Conservation (phyloP, 2,797 vertebrate species). For the Darevskia nairensis region DNA sequence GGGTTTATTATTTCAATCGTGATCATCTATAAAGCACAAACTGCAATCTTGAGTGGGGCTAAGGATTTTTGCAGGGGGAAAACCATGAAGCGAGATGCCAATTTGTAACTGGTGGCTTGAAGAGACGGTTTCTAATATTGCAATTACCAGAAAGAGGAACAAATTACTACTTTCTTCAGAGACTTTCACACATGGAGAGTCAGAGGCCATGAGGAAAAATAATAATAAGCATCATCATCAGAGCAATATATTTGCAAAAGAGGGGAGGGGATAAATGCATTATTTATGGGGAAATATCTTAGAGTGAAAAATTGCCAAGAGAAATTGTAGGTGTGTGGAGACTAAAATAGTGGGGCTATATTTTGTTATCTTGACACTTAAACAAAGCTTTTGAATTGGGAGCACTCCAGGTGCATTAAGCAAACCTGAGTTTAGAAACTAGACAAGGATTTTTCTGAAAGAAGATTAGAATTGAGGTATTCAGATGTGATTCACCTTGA, state of each 20-base stretch:
- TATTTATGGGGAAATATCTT: conserved; percentile 79
- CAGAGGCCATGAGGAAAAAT: conserved; percentile 61
- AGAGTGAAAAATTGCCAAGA: conserved; percentile 73
- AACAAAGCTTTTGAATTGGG: background rate
- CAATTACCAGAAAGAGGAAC: conserved; percentile 80
- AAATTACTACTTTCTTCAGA: conserved; percentile 80
- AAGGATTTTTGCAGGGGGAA: background rate
- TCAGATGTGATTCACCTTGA: too few species aligned
- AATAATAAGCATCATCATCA: background rate
- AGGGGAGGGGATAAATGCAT: conserved; percentile 56
- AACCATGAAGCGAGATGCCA: conserved; percentile 13
- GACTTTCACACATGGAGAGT: conserved; percentile 76
- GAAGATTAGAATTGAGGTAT: too few species aligned
- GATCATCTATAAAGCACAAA: background rate
- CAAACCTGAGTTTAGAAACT: background rate
- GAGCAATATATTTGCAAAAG: background rate
- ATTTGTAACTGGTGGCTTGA: conserved; percentile 49
- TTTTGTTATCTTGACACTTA: background rate
- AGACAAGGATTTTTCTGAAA: too few species aligned
- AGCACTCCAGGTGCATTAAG: background rate
- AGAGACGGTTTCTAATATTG: conserved; percentile 76
- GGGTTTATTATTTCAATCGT: background rate
- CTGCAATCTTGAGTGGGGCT: background rate
- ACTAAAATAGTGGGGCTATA: background rate
- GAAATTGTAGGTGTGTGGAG: conserved; percentile 71